These are phyloP conservation scores for Adelges cooleyi DNA, from an alignment of 1,140 invertebrate genomes.

Conservation along the genomic window DNA sequence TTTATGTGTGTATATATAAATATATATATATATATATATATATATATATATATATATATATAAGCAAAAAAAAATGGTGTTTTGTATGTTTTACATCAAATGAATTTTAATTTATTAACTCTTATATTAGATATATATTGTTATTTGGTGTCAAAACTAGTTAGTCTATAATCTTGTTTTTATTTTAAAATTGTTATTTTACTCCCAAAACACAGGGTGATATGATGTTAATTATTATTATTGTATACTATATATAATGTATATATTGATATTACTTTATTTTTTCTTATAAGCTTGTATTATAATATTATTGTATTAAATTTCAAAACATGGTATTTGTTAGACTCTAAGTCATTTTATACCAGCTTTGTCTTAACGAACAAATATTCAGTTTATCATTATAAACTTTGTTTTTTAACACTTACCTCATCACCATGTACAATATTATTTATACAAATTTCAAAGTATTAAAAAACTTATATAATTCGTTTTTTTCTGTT, in stretches of 20 bases:
- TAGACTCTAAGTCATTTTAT: no score
- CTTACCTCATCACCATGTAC: no score
- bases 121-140: background rate
- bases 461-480: no score
- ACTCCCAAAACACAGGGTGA: background rate
- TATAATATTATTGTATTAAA: background rate
- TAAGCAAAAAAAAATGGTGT: no score
- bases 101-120: no score
- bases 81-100: slow-evolving; percentile 5
- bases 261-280: background rate
- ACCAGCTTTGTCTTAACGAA: no score
- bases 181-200: slow-evolving; percentile 1
- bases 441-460: no score
- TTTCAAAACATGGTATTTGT: no score
- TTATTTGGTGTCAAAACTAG: background rate
- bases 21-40: background rate
- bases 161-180: slow-evolving; percentile 4
- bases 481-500: no score
- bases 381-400: no score
- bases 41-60: background rate
- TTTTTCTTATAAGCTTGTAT: background rate
- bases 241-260: background rate
- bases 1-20: background rate
- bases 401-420: no score
- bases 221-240: background rate